Base-by-base conservation (phyloP, 1,140 invertebrate genomes). In the Periplaneta americana region DNA sequence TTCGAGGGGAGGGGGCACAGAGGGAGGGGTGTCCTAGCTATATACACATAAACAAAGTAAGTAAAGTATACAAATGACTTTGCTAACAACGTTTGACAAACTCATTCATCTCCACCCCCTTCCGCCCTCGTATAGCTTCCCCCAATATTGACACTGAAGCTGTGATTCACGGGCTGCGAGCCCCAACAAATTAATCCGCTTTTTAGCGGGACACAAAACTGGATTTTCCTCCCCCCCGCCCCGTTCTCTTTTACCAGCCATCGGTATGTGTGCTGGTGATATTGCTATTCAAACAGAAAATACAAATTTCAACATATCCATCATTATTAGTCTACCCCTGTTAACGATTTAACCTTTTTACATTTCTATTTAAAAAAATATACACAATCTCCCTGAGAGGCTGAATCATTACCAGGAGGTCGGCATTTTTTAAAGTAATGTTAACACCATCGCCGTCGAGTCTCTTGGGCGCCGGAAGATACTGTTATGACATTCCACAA, bases 31-130 rank as follows among this genome's bases (percentile, higher is more conserved):
- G 75, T 77, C 33, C 33, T 15, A 32, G 75, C 75, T 35, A 77
- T 77, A 22, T 35, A 77, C 18, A 18, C 34, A 35, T 9, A 77
- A 32, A 77, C 17, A 77, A 3, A 77, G 6, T 15, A 31, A 77
- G 75, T 34, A 77, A 77, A 77, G 75, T 77, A 77, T 77, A 48
- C 39, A 77, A 77, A 77, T 77, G 76, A 77, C 35, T 18, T 35
- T 77, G 34, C 76, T 77, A 77, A 77, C 34, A 77, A 35, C 34
- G 76, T 34, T 35, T 77, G 76, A 77, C 76, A 77, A 33, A 33
- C 15, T n/a, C 76, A 77, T 77, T 34, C 76, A 77, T 77, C 76
- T 34, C 33, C 33, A 33, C 34, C 6, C 33, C 76, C 22, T 4
- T n/a, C 0, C 32, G 33, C 76, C 32, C 8, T 34, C 33, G 33